These are phyloP conservation scores for Saccostrea echinata DNA, from an alignment of 1,140 invertebrate species.

Conservation along the genomic window DNA sequence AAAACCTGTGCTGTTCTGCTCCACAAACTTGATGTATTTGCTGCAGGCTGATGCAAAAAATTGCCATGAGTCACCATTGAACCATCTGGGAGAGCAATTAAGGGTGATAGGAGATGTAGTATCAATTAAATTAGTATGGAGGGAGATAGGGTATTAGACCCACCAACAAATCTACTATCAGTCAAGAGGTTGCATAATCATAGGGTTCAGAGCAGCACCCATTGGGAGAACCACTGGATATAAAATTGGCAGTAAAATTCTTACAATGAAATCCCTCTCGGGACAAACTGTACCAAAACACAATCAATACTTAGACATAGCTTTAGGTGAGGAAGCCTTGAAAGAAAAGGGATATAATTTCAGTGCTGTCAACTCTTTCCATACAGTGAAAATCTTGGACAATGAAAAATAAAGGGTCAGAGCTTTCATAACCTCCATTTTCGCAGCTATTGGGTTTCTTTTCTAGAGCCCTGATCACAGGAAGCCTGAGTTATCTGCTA, in stretches of 20 bases:
- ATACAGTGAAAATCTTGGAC: constrained; percentile 10
- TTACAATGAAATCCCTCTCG: not conserved
- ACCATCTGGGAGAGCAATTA: constrained; percentile 33
- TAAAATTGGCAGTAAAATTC: constrained; percentile 37
- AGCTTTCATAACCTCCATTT: constrained; percentile 17
- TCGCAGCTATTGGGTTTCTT: constrained; percentile 22
- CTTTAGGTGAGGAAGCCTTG: not conserved
- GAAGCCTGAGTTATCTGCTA: constrained; percentile 8
- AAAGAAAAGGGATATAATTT: not conserved
- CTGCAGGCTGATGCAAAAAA: constrained; percentile 22
- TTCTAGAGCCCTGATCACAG: constrained; percentile 23
- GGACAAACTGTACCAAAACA: not conserved
- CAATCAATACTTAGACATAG: constrained; percentile 13
- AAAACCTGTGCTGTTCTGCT: constrained; percentile 11
- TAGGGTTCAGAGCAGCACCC: not conserved
- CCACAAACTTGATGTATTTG: constrained; percentile 15
- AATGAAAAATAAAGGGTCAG: constrained; percentile 32
- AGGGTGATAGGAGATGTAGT: constrained; percentile 28
- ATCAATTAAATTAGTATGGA: constrained; percentile 33
- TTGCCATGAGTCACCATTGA: constrained; percentile 9
- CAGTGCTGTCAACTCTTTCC: constrained; percentile 15
- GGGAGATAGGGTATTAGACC: not conserved
- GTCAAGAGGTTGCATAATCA: constrained; percentile 22
- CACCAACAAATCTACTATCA: constrained; percentile 28
- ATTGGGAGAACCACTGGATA: not conserved